Evolutionary conservation across 2,113 vertebrate species (phyloP).

Genomic region (Bungarus multicinctus): DNA sequence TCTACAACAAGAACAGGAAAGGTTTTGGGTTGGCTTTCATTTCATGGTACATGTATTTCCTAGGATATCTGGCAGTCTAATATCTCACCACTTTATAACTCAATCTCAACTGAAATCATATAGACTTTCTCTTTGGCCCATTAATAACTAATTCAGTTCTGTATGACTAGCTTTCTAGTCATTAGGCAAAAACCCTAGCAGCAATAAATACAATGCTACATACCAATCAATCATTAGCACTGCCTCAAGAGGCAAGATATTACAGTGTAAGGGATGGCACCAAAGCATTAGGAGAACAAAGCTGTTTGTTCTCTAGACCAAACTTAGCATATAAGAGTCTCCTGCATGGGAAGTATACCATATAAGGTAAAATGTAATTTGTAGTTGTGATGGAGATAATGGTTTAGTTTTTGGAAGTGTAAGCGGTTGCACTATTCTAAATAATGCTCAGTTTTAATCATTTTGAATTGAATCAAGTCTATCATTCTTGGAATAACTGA

Average conservation of each 20-base stretch:
- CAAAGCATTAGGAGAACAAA: background rate
- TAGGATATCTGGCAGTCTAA: background rate
- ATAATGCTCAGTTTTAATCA: no score
- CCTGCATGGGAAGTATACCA: background rate
- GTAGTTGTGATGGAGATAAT: background rate
- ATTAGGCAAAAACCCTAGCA: background rate
- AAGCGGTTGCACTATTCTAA: background rate
- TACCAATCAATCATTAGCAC: background rate
- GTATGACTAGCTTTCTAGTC: background rate
- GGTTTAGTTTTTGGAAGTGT: background rate
- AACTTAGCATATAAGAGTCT: background rate
- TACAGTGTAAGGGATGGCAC: background rate
- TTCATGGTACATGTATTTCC: background rate
- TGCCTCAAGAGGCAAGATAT: background rate
- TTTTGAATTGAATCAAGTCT: no score
- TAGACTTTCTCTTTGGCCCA: background rate
- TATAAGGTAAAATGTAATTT: background rate
- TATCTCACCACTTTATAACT: background rate
- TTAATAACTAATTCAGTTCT: background rate
- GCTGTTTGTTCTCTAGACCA: no score
- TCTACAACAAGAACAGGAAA: background rate
- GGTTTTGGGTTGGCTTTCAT: background rate
- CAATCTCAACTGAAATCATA: background rate
- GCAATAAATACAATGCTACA: background rate
- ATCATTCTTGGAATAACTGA: background rate